Percentiles rank a stretch among this genome's conserved stretches.
These are phyloP conservation scores for Vireo altiloquus DNA, from an alignment of 2,113 vertebrate species.

Conservation along the genomic window DNA sequence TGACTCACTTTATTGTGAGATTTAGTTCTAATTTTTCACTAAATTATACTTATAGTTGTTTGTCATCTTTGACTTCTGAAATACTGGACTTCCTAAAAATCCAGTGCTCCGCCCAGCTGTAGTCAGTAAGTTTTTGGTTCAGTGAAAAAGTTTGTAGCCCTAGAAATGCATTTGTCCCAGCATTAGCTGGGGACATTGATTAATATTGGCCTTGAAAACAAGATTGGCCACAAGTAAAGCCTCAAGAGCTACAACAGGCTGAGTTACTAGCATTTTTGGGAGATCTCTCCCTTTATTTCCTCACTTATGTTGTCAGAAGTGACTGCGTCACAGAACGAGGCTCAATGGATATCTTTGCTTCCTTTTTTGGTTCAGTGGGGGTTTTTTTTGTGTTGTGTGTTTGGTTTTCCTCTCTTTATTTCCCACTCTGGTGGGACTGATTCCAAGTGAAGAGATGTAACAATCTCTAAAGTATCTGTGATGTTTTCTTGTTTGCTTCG, in stretches of 20 bases:
- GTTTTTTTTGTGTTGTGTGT: neutral
- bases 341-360: neutral
- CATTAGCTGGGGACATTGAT: neutral
- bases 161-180: neutral
- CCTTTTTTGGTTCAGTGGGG: neutral
- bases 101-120: fast-evolving
- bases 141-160: neutral
- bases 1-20: neutral
- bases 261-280: neutral
- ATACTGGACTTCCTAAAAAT: neutral
- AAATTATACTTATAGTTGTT: neutral
- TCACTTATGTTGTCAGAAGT: neutral
- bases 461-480: neutral
- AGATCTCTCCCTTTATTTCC: neutral
- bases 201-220: neutral
- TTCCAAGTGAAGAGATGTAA: neutral
- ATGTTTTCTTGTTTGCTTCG: neutral
- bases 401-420: neutral
- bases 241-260: neutral
- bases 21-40: neutral
- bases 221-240: neutral
- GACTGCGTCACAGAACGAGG: neutral
- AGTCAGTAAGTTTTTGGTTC: neutral
- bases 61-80: neutral
- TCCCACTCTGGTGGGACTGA: neutral